Evolutionary conservation across 2,888 invertebrate species (phyloP).

Genomic region (Hyalella azteca): DNA sequence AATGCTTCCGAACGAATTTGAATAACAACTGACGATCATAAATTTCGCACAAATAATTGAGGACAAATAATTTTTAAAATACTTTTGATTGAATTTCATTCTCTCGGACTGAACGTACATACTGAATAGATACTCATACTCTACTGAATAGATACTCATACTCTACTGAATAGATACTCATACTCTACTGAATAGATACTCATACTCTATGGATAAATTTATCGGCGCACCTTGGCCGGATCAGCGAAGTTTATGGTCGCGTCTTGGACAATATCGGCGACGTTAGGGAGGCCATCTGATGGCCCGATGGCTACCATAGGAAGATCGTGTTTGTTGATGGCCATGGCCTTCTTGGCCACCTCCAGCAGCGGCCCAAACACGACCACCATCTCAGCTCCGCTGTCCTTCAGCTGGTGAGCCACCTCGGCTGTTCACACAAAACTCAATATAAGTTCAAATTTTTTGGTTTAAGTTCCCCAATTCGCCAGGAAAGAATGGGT

Average conservation of each 20-base stretch:
- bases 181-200: neutral
- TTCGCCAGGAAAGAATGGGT: neutral
- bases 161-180: neutral
- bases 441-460: neutral
- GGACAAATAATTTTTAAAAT: neutral
- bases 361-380: conserved; percentile 42
- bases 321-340: conserved; percentile 25
- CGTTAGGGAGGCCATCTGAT: conserved; percentile 30
- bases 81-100: neutral
- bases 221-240: conserved; percentile 15
- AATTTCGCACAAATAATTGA: neutral
- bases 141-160: neutral
- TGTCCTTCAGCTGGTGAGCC: conserved; percentile 44
- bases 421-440: conserved; percentile 42
- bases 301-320: conserved; percentile 41
- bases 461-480: neutral
- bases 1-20: too few species aligned
- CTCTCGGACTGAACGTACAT: neutral
- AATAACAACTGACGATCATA: too few species aligned
- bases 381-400: conserved; percentile 41
- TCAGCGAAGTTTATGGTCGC: neutral
- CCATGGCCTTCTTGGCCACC: conserved; percentile 41
- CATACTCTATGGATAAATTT: neutral
- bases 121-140: neutral
- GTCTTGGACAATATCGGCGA: conserved; percentile 19